Evolutionary conservation across 2,113 vertebrate genomes (phyloP).

Genomic region (Dendropsophus ebraccatus): DNA sequence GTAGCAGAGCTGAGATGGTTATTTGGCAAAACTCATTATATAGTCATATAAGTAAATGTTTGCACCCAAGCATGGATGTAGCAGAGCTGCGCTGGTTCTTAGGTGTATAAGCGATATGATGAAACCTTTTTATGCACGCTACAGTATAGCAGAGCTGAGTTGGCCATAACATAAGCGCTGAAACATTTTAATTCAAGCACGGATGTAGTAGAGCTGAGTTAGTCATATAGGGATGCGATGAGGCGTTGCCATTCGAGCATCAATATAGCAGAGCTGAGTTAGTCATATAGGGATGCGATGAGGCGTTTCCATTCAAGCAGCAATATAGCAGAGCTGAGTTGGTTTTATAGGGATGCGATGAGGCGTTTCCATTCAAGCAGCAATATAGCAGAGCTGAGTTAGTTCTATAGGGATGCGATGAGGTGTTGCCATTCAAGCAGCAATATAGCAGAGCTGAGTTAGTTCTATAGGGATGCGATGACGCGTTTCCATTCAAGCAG

Average conservation of each 20-base stretch:
- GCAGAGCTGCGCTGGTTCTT: no score
- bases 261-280: background rate
- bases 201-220: no score
- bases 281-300: background rate
- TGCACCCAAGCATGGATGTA: no score
- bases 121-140: background rate
- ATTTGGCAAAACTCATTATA: no score
- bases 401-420: background rate
- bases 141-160: background rate
- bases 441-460: background rate
- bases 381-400: no score
- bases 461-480: background rate
- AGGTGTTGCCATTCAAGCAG: background rate
- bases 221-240: background rate
- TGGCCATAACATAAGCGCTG: background rate
- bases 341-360: no score
- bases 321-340: no score
- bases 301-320: no score
- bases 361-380: no score
- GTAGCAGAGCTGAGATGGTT: background rate
- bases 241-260: background rate
- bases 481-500: background rate
- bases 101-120: background rate
- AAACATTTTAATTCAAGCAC: no score
- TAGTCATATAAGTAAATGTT: no score